These are phyloP conservation scores for Schizotus pectinicornis DNA, from an alignment of 2,888 invertebrate genomes.

Conservation along the genomic window DNA sequence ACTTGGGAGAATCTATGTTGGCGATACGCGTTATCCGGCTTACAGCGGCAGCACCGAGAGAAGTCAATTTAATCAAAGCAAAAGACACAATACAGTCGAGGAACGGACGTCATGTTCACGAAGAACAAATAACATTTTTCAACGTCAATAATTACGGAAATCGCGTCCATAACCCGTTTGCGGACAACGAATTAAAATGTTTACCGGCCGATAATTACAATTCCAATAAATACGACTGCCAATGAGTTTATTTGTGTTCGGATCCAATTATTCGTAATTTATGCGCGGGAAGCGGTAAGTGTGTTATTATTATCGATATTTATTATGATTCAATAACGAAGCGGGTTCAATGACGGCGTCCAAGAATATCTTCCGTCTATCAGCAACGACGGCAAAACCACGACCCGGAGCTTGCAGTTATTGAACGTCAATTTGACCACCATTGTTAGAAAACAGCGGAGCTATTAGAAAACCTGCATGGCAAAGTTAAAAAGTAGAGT, in stretches of 20 bases:
- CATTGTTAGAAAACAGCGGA: not conserved
- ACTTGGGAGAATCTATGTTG: slow-evolving; percentile 39
- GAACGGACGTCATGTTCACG: not conserved
- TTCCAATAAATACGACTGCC: too few relatives aligned
- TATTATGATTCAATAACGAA: too few relatives aligned
- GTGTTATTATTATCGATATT: too few relatives aligned
- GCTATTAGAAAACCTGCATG: not conserved
- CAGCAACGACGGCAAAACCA: too few relatives aligned
- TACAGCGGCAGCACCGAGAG: not conserved
- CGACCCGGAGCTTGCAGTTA: not conserved
- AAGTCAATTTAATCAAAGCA: slow-evolving; percentile 8
- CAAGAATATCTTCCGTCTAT: too few relatives aligned
- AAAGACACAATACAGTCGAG: slow-evolving; percentile 4
- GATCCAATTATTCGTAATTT: too few relatives aligned
- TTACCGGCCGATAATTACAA: slow-evolving; percentile 11
- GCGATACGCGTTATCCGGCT: not conserved
- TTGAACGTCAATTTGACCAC: not conserved
- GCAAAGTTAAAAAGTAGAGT: too few relatives aligned
- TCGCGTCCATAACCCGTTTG: slow-evolving; percentile 5
- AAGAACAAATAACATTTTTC: slow-evolving; percentile 6
- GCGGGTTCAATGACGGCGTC: too few relatives aligned
- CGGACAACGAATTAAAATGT: slow-evolving; percentile 17
- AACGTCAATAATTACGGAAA: not conserved
- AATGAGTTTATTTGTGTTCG: too few relatives aligned
- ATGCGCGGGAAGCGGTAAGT: too few relatives aligned